Evolutionary conservation across 1,140 invertebrate species (phyloP), one percentile per base, ranked within the genome.

Genomic region (Sesamia nonagrioides): DNA sequence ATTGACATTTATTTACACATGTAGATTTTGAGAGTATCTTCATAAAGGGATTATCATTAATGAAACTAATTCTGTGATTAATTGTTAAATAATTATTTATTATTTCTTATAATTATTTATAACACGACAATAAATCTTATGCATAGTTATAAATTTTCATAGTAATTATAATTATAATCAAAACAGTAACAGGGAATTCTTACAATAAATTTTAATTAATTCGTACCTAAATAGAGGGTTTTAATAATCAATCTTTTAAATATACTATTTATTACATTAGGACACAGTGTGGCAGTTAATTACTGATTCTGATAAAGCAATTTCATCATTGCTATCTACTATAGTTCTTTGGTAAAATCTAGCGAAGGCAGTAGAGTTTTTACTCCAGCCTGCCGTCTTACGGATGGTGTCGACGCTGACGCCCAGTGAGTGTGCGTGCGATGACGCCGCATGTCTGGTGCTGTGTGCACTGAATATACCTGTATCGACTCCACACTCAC

Each of bases 21-120:
- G 45, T 50, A 15, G 45, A 50, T 15, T 50, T 50, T 50, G 45
- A 50, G 45, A 50, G 45, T 50, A n/a, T 50, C n/a, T 48, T 48
- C n/a, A n/a, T n/a, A n/a, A n/a, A n/a, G 45, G 45, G 15, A n/a
- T n/a, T n/a, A 50, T 50, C 5, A n/a, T 50, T 15, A 50, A 50
- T 50, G 11, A 13, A 50, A n/a, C 7, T 42, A 42, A 9, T 1
- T 42, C 7, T 5, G 3, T 50, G n/a, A 50, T n/a, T n/a, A 5
- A n/a, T 50, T 50, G 15, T n/a, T n/a, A 11, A 11, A 50, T 50
- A 50, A 13, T 3, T 13, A 13, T 4, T 50, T 50, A n/a, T 50
- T n/a, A n/a, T n/a, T 50, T 50, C 27, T 27, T 27, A n/a, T 13
- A 15, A 27, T 27, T n/a, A n/a, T n/a, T n/a, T n/a, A n/a, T n/a